Percentiles rank a stretch among this genome's conserved stretches.
phyloP scores from a whole-genome alignment of 2,888 invertebrate genomes.

The Dasypolia templi region DNA sequence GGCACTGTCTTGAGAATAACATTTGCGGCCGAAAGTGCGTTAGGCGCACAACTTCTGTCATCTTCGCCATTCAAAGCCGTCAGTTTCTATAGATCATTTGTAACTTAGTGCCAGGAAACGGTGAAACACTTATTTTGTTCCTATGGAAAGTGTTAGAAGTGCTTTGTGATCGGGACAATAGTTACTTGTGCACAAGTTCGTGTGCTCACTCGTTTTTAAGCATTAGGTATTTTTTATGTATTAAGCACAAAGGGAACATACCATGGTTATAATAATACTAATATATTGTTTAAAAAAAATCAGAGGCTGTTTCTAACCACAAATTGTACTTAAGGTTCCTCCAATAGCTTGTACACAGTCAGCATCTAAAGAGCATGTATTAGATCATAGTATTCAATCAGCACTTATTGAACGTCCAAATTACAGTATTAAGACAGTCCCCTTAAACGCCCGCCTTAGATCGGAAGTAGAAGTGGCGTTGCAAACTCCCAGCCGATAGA shows the following conservation, averaged over 20 bases:
- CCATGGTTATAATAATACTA: not conserved
- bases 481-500: not conserved
- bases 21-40: not conserved
- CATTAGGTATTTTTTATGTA: not conserved
- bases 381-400: not conserved
- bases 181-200: not conserved
- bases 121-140: not conserved
- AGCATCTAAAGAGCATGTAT: not conserved
- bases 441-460: not conserved
- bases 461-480: not conserved
- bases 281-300: not conserved
- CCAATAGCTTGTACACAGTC: not conserved
- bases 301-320: not conserved
- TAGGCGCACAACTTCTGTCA: not conserved
- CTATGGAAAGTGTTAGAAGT: not conserved
- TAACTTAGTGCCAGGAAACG: not conserved
- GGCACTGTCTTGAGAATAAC: no score
- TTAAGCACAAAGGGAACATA: not conserved
- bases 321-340: slow-evolving; percentile 1
- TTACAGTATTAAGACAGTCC: not conserved
- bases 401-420: not conserved
- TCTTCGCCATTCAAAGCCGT: not conserved
- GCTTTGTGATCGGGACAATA: not conserved
- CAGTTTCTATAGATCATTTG: not conserved
- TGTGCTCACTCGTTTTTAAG: not conserved